Evolutionary conservation across 2,113 vertebrate genomes (phyloP).

Genomic region (Paraplagusia blochii): DNA sequence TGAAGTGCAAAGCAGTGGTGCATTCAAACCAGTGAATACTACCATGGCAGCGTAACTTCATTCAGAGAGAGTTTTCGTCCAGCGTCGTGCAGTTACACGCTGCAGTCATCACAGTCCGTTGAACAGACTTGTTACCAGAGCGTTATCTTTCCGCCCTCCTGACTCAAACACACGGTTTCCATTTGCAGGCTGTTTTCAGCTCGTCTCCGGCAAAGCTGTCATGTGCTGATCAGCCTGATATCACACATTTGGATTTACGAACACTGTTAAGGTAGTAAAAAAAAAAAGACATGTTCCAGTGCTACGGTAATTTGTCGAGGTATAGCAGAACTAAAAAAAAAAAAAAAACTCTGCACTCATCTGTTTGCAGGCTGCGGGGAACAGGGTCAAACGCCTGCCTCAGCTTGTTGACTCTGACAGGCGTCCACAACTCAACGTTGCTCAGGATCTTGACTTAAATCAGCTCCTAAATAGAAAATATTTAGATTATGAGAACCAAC

Average conservation of each 20-base stretch:
- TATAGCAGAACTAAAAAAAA: too few relatives aligned
- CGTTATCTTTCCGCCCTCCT: not conserved
- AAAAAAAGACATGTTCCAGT: too few relatives aligned
- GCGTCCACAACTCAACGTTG: too few relatives aligned
- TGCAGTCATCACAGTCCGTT: not conserved
- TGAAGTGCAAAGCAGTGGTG: too few relatives aligned
- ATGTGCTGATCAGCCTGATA: conserved; percentile 7
- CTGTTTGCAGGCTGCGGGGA: too few relatives aligned
- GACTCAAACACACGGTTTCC: conserved; percentile 1
- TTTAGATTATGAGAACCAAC: too few relatives aligned
- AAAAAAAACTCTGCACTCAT: too few relatives aligned
- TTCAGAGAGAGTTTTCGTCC: not conserved
- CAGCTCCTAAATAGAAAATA: too few relatives aligned
- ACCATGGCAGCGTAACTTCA: not conserved
- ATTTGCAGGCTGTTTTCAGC: conserved; percentile 9
- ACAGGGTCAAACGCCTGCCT: too few relatives aligned
- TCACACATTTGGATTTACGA: not conserved
- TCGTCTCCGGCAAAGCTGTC: conserved; percentile 9
- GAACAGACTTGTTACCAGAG: conserved; percentile 1
- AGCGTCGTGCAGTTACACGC: not conserved
- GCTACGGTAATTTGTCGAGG: too few relatives aligned
- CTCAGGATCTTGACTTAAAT: too few relatives aligned
- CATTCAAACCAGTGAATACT: not conserved
- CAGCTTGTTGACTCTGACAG: too few relatives aligned
- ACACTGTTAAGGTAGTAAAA: not conserved